phyloP scores from a whole-genome alignment of 92 coral and sea anemone species.

The Phenganax stokvisi region DNA sequence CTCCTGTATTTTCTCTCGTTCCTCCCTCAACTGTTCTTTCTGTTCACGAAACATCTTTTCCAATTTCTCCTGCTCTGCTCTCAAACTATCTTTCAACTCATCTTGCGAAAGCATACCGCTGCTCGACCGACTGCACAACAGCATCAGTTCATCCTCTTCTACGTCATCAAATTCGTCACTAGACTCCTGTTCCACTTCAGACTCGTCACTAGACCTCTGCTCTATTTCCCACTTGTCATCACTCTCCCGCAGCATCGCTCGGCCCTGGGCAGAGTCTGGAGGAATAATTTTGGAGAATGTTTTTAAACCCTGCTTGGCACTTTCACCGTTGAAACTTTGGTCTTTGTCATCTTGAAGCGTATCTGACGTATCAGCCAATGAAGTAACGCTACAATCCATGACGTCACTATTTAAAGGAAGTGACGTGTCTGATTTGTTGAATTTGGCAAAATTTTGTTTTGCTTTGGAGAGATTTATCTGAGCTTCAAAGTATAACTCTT shows the following conservation, averaged over 20 bases:
- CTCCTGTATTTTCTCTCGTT: constrained; percentile 70
- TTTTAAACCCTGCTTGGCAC: neutral
- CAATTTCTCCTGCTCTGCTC: constrained; percentile 67
- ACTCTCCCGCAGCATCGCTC: constrained; percentile 24
- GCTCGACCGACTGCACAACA: constrained; percentile 25
- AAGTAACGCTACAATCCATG: neutral
- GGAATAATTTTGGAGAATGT: neutral
- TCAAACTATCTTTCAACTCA: constrained; percentile 32
- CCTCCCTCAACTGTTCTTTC: constrained; percentile 63
- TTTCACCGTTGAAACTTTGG: neutral
- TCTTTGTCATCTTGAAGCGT: neutral
- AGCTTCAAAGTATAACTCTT: constrained; percentile 71
- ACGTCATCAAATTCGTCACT: constrained; percentile 36
- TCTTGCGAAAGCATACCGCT: constrained; percentile 24
- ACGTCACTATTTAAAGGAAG: neutral
- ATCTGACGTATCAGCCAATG: neutral
- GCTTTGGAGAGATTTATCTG: constrained; percentile 66
- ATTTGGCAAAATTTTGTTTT: constrained; percentile 30
- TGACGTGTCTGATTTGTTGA: neutral
- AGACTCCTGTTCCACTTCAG: constrained; percentile 7
- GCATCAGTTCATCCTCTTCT: constrained; percentile 29
- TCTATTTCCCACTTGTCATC: constrained; percentile 10
- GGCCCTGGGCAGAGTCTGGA: neutral
- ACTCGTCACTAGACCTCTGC: neutral
- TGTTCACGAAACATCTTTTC: constrained; percentile 63